These are phyloP conservation scores for Chrysomela aeneicollis DNA, from an alignment of 2,888 invertebrate species.

Conservation along the genomic window DNA sequence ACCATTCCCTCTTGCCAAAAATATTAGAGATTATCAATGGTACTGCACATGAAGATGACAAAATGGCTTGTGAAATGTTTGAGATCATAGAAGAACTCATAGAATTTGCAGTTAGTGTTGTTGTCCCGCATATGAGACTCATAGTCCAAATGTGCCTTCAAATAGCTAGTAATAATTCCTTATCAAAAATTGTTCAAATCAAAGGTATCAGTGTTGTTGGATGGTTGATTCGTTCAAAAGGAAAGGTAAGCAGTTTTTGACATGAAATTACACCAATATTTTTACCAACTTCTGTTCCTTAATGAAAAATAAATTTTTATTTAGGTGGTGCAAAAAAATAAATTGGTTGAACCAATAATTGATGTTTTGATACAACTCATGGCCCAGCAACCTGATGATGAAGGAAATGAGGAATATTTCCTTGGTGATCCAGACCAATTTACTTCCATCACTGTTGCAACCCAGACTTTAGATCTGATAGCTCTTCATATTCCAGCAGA, in stretches of 20 bases:
- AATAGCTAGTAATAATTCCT: conserved; percentile 66
- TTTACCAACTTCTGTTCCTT: neutral
- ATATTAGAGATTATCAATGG: conserved; percentile 69
- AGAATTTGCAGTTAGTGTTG: conserved; percentile 68
- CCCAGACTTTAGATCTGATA: conserved; percentile 77
- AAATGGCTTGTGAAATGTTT: conserved; percentile 69
- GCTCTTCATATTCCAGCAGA: conserved; percentile 80
- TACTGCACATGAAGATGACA: conserved; percentile 67
- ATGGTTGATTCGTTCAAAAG: conserved; percentile 72
- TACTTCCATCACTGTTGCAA: conserved; percentile 72
- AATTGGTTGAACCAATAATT: conserved; percentile 74
- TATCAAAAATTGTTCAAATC: conserved; percentile 70
- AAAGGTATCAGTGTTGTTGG: conserved; percentile 74
- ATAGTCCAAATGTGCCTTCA: conserved; percentile 73
- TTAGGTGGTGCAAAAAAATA: conserved; percentile 70
- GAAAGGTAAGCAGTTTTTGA: conserved; percentile 64
- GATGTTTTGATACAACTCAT: conserved; percentile 74
- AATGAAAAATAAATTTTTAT: conserved; percentile 22
- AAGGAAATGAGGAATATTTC: conserved; percentile 72
- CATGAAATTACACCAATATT: neutral
- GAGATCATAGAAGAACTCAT: conserved; percentile 73
- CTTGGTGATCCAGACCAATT: conserved; percentile 69
- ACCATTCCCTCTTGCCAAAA: conserved; percentile 69
- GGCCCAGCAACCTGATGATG: conserved; percentile 69
- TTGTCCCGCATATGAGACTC: conserved; percentile 70